A percentile compares a stretch with the other conserved stretches of the same genome.
Conservation (phyloP, 2,113 vertebrate species). For the Rhabdornis inornatus region DNA sequence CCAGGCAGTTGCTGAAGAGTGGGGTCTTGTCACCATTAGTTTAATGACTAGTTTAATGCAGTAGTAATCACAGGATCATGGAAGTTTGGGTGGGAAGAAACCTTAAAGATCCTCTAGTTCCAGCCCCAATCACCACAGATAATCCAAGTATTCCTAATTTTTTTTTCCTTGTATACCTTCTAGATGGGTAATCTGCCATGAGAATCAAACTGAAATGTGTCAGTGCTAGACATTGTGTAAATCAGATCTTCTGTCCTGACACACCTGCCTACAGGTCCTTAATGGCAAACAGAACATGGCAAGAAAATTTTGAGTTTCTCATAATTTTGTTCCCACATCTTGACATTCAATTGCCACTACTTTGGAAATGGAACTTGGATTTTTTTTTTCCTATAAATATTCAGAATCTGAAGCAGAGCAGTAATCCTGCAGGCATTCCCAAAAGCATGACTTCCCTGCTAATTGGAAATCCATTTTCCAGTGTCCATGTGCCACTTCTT, state of each 20-base stretch:
- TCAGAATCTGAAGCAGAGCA: neutral
- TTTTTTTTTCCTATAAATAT: neutral
- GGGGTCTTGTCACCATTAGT: neutral
- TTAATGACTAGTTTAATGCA: neutral
- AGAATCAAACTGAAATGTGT: neutral
- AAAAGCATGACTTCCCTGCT: neutral
- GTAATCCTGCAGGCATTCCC: neutral
- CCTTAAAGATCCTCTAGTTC: neutral
- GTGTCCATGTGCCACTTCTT: neutral
- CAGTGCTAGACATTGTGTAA: neutral
- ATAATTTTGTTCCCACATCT: neutral
- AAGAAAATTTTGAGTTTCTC: neutral
- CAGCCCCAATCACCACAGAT: neutral
- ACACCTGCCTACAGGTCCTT: neutral
- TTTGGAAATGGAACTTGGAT: neutral
- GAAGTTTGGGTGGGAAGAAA: neutral
- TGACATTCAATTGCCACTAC: neutral
- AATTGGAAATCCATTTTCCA: neutral
- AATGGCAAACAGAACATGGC: neutral
- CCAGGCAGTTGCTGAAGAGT: neutral
- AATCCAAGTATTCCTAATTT: neutral
- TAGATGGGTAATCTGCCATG: neutral
- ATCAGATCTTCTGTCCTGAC: neutral
- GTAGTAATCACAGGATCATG: neutral
- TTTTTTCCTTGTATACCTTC: neutral